These are phyloP conservation scores for Carollia perspicillata DNA, from an alignment of 2,113 vertebrate species.

Conservation along the genomic window DNA sequence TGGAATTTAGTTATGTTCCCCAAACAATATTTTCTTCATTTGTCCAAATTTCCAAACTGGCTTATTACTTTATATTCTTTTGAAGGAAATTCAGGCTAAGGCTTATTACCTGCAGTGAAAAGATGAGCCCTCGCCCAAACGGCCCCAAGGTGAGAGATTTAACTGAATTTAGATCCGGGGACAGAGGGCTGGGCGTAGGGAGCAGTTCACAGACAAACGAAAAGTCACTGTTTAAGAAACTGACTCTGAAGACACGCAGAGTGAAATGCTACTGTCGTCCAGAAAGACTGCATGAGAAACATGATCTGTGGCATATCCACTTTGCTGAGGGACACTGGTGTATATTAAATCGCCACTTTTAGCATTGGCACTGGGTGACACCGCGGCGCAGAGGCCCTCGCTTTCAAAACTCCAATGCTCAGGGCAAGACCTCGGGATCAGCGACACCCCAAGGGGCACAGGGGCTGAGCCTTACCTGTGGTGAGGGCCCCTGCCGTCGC, in stretches of 20 bases:
- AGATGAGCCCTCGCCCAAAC: too few relatives aligned
- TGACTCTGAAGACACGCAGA: not conserved
- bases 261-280: not conserved
- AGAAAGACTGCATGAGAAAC: not conserved
- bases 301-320: not conserved
- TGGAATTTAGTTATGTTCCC: not conserved
- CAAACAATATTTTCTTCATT: not conserved
- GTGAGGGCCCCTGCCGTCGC: constrained; percentile 92
- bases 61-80: not conserved
- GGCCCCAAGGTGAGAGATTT: not conserved
- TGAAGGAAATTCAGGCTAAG: not conserved
- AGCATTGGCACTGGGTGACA: not conserved
- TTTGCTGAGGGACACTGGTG: not conserved
- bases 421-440: not conserved
- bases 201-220: not conserved
- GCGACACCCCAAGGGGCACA: not conserved
- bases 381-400: not conserved
- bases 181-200: not conserved
- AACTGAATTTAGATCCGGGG: not conserved
- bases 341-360: not conserved
- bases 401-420: not conserved
- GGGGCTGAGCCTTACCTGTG: constrained; percentile 85
- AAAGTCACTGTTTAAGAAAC: not conserved
- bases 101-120: too few relatives aligned
- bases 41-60: not conserved